Evolutionary conservation across 92 coral and sea anemone genomes (phyloP), one percentile per base, ranked within the genome.

Genomic region (Epizoanthus stellaris): DNA sequence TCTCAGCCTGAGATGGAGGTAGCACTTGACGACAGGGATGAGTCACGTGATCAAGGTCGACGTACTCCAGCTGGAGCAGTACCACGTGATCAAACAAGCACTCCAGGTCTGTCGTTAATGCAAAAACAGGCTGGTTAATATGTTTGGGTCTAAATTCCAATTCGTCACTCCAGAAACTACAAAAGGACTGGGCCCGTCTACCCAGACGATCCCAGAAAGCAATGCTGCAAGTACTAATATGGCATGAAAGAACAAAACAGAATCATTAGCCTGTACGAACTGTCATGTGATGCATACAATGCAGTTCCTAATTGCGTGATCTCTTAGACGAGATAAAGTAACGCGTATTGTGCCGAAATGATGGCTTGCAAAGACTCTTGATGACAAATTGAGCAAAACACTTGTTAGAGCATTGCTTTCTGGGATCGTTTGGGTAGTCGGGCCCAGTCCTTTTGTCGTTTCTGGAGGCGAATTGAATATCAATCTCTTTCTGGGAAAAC

Each of bases 151-250:
- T 30, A 30, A 30, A 30, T 30, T 30, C 68, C 58, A 15, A 49
- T 4, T 6, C 17, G 39, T 10, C 38, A 42, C n/a, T 30, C 40
- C 72, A 40, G 21, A 49, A 14, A 74, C 36, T 52, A 19, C 16
- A 1, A 81, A 77, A n/a, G 77, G 4, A 82, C 89, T 76, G 84
- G 89, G 67, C 67, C n/a, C 69, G 2, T 6, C 34, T 63, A 63
- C 34, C 34, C 68, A 30, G 1, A 30, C 34, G 34, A 30, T 30
- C 34, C 34, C 34, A 30, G 34, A 30, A 30, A 30, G 0, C 34
- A 30, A 30, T 30, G 34, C 34, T 30, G 34, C 34, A 30, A 30
- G 34, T 30, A 30, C 34, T 30, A 30, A 0, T 30, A 30, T 30
- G 0, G 34, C 34, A 30, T 30, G 34, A 30, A 30, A 30, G 34